phyloP scores from a whole-genome alignment of 1,140 invertebrate species.

The Cotesia typhae region DNA sequence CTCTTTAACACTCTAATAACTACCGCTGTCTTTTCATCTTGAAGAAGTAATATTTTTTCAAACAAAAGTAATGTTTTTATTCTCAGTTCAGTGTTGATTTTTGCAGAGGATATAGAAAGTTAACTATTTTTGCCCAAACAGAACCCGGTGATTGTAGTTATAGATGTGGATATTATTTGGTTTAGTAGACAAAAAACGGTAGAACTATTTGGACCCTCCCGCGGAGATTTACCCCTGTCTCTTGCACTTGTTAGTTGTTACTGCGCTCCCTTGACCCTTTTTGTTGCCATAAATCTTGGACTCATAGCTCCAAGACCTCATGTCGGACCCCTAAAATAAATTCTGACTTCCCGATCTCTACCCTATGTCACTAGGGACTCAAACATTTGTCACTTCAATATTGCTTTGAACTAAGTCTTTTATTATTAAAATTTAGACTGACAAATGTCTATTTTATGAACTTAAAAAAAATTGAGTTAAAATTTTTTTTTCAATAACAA shows the following conservation, averaged over 20 bases:
- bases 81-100: too few species aligned
- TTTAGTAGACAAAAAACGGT: not conserved
- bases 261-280: conserved; percentile 59
- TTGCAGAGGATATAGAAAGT: too few species aligned
- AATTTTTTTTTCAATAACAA: too few species aligned
- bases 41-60: too few species aligned
- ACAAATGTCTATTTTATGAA: not conserved
- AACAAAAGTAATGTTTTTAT: too few species aligned
- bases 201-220: conserved; percentile 17
- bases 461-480: too few species aligned
- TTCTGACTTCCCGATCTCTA: conserved; percentile 28
- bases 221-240: conserved; percentile 34
- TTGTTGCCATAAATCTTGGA: conserved; percentile 57
- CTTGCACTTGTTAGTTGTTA: conserved; percentile 54
- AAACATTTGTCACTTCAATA: not conserved
- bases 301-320: conserved; percentile 33
- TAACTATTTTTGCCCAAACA: too few species aligned
- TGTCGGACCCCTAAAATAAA: conserved; percentile 47
- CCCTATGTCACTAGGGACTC: not conserved
- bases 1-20: too few species aligned
- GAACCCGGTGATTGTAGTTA: too few species aligned
- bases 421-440: not conserved
- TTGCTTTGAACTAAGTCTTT: not conserved
- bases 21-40: too few species aligned
- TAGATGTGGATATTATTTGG: too few species aligned